phyloP scores from a whole-genome alignment of 2,113 vertebrate species.

The Dicerorhinus sumatrensis region DNA sequence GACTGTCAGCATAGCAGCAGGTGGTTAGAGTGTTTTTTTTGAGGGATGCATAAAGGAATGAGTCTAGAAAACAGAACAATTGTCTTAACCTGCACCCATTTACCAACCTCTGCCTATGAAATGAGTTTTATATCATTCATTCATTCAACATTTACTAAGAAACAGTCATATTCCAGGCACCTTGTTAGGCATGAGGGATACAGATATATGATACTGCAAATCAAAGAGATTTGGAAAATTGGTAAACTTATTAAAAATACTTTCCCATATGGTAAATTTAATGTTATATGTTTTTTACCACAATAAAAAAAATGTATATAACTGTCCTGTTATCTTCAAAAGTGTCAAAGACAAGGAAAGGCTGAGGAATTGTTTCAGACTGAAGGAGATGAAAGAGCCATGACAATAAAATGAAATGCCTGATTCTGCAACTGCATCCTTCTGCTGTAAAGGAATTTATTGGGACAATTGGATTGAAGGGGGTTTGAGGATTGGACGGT shows the following conservation, averaged over 20 bases:
- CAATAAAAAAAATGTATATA: background rate
- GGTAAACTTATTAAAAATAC: background rate
- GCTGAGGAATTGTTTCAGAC: background rate
- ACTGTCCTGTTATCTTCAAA: background rate
- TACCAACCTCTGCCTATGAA: background rate
- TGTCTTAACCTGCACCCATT: background rate
- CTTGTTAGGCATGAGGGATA: background rate
- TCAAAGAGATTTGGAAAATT: background rate
- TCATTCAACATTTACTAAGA: conserved; percentile 15
- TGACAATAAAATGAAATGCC: background rate
- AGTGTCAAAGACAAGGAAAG: background rate
- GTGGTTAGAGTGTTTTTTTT: background rate
- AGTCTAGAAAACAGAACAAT: background rate
- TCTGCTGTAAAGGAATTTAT: background rate
- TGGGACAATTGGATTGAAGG: background rate
- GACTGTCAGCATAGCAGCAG: background rate
- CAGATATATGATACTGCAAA: background rate
- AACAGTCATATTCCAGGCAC: background rate
- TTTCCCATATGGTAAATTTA: background rate
- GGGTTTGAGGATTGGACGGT: background rate
- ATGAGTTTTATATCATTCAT: background rate
- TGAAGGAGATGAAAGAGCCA: background rate
- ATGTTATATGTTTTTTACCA: background rate
- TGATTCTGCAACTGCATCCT: background rate
- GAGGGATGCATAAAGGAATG: background rate